Evolutionary conservation across 2,797 vertebrate genomes (phyloP).

Genomic region (Huso huso): DNA sequence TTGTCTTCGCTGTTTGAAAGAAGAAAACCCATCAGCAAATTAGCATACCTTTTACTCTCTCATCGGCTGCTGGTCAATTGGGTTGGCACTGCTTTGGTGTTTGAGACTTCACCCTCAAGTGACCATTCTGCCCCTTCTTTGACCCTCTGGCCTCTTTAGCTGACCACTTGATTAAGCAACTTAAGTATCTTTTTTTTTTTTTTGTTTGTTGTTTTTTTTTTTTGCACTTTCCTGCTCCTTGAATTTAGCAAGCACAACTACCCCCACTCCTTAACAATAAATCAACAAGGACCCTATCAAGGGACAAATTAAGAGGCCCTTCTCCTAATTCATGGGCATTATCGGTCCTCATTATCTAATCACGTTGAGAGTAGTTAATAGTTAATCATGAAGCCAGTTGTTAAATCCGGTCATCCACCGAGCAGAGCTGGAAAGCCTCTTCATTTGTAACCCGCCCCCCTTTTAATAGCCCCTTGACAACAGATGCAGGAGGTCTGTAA

Average conservation of each 20-base stretch:
- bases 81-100: slow-evolving; percentile 84
- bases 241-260: slow-evolving; percentile 57
- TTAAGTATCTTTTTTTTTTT: slow-evolving; percentile 56
- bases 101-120: slow-evolving; percentile 84
- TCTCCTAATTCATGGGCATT: slow-evolving; percentile 83
- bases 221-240: slow-evolving; percentile 44
- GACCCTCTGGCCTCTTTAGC: slow-evolving; percentile 71
- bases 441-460: slow-evolving; percentile 42
- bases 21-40: slow-evolving; percentile 77
- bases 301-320: slow-evolving; percentile 89
- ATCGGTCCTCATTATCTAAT: slow-evolving; percentile 93
- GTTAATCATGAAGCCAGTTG: slow-evolving; percentile 74
- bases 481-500: slow-evolving; percentile 40
- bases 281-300: slow-evolving; percentile 73
- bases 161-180: slow-evolving; percentile 79
- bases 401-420: slow-evolving; percentile 62
- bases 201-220: slow-evolving; percentile 13
- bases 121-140: slow-evolving; percentile 72
- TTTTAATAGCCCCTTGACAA: slow-evolving; percentile 60
- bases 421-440: slow-evolving; percentile 56
- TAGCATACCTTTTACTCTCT: slow-evolving; percentile 80
- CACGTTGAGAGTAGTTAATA: slow-evolving; percentile 82
- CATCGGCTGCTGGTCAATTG: slow-evolving; percentile 72
- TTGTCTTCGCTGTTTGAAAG: slow-evolving; percentile 78
- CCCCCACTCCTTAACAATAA: slow-evolving; percentile 40